These are phyloP conservation scores for Gymnoscelis rufifasciata DNA, from an alignment of 2,888 invertebrate genomes.

Conservation along the genomic window DNA sequence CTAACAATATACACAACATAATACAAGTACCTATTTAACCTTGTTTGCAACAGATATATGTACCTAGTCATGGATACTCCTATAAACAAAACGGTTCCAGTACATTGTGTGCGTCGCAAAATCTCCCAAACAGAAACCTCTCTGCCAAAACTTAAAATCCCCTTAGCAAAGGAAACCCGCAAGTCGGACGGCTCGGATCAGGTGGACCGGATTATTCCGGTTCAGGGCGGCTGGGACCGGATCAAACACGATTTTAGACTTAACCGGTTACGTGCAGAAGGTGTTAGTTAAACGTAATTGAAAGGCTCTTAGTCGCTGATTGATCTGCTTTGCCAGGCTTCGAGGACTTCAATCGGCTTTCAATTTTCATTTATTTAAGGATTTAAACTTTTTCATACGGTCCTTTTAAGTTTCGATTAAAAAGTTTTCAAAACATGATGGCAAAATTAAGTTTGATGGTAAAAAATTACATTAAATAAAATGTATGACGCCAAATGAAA, in stretches of 20 bases:
- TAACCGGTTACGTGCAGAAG: conserved; percentile 56
- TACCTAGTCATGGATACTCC: no score
- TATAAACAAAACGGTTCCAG: no score
- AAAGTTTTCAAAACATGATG: no score
- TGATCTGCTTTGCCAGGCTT: conserved; percentile 13
- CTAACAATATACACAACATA: no score
- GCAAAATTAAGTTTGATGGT: no score
- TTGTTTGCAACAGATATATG: no score
- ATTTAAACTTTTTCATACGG: no score
- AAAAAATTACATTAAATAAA: no score
- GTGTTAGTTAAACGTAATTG: conserved; percentile 46
- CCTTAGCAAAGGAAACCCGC: conserved; percentile 46
- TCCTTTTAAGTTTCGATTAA: no score
- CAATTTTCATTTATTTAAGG: background rate
- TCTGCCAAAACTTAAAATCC: conserved; percentile 27
- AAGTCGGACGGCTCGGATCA: conserved; percentile 68
- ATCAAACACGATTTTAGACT: conserved; percentile 73
- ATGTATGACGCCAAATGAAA: no score
- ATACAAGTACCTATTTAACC: no score
- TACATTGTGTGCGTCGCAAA: background rate
- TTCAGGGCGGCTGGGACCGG: conserved; percentile 62
- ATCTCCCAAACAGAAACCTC: conserved; percentile 7
- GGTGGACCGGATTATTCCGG: conserved; percentile 74
- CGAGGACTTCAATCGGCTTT: background rate
- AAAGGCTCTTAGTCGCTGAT: conserved; percentile 33